Conservation (phyloP, 2,113 vertebrate species). For the Lipophrys pholis region DNA sequence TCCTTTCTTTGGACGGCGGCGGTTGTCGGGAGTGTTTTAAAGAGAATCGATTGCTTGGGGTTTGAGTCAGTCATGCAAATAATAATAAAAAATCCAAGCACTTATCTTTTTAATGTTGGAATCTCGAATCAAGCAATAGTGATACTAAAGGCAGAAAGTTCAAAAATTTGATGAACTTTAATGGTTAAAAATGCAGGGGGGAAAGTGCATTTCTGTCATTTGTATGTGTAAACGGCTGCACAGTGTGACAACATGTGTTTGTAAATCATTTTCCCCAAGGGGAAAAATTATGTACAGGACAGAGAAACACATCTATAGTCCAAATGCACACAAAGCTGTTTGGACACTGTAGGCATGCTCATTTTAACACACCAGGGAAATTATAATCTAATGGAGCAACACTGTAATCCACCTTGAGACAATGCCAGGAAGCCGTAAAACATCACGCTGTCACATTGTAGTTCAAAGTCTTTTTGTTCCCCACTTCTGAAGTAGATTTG, state of each 20-base stretch:
- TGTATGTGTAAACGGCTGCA: not conserved
- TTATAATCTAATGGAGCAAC: not conserved
- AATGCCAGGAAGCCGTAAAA: not conserved
- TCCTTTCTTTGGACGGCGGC: too few species aligned
- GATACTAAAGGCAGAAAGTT: too few species aligned
- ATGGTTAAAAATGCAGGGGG: too few species aligned
- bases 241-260: constrained; percentile 6
- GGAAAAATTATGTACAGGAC: not conserved
- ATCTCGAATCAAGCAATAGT: too few species aligned
- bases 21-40: too few species aligned
- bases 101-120: too few species aligned
- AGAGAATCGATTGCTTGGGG: too few species aligned
- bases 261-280: not conserved
- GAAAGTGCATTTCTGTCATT: not conserved
- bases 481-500: not conserved
- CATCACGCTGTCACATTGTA: not conserved
- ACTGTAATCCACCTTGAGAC: not conserved
- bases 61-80: too few species aligned
- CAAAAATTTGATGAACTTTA: too few species aligned
- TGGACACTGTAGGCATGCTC: not conserved
- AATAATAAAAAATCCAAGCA: too few species aligned
- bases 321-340: not conserved
- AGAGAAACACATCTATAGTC: not conserved
- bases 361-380: not conserved
- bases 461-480: not conserved